These are phyloP conservation scores for Clanis bilineata DNA, from an alignment of 2,888 invertebrate species.

Conservation along the genomic window DNA sequence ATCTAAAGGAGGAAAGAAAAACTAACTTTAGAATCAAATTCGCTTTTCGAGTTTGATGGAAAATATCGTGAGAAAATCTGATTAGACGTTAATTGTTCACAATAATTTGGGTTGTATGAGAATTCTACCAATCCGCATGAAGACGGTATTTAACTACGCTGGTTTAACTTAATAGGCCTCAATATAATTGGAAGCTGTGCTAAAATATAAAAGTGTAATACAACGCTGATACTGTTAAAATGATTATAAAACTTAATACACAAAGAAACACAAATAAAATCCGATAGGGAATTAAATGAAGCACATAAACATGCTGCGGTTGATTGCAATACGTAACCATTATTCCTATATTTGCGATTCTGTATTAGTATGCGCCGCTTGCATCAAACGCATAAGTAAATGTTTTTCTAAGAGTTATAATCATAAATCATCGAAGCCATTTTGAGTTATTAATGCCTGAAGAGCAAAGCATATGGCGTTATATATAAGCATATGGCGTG, in stretches of 20 bases:
- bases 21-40: too few relatives aligned
- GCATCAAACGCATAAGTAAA: neutral
- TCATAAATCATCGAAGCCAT: neutral
- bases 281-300: neutral
- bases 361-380: neutral
- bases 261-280: neutral
- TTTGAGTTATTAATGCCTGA: neutral
- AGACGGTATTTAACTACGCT: too few relatives aligned
- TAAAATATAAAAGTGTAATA: too few relatives aligned
- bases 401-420: neutral
- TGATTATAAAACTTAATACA: conserved; percentile 4
- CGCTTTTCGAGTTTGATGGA: too few relatives aligned
- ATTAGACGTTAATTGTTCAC: too few relatives aligned
- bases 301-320: conserved; percentile 2
- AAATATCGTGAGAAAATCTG: too few relatives aligned
- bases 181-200: too few relatives aligned
- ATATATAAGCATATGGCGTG: neutral
- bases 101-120: too few relatives aligned
- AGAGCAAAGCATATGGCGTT: neutral
- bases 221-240: too few relatives aligned
- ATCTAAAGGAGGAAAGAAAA: too few relatives aligned
- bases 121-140: too few relatives aligned
- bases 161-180: too few relatives aligned
- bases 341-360: neutral
- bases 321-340: neutral